Percentiles rank a stretch among this genome's conserved stretches.
Evolutionary conservation across 2,113 vertebrate species (phyloP).

Genomic region (Capreolus pygargus): DNA sequence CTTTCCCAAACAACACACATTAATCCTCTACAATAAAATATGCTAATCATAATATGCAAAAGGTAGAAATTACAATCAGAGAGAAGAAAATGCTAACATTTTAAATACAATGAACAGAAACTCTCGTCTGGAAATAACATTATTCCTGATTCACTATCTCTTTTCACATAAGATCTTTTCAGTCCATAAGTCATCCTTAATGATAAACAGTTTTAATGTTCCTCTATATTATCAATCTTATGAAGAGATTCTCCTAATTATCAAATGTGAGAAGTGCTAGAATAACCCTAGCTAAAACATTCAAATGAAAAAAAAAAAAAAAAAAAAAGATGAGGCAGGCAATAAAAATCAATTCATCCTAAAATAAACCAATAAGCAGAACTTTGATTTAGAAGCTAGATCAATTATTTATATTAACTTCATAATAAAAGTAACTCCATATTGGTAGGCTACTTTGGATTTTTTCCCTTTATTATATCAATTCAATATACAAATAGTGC

Average conservation of each 20-base stretch:
- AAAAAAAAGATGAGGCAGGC: background rate
- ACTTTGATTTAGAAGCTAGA: background rate
- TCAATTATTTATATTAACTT: background rate
- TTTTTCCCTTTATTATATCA: background rate
- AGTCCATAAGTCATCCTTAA: background rate
- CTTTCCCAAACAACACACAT: background rate
- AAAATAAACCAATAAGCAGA: background rate
- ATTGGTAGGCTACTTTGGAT: background rate
- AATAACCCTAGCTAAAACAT: background rate
- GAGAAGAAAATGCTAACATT: background rate
- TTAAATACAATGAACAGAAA: background rate
- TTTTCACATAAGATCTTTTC: background rate
- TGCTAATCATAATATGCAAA: background rate
- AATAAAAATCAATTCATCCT: background rate
- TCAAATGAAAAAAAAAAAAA: background rate
- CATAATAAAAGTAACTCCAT: background rate
- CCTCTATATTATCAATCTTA: background rate
- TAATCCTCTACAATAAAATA: background rate
- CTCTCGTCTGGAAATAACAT: background rate
- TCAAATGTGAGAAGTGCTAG: background rate
- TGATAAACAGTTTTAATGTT: background rate
- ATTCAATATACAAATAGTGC: background rate
- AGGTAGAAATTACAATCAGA: background rate
- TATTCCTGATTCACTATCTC: background rate
- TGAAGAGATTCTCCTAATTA: background rate